Percentiles rank a stretch among this genome's conserved stretches.
These are phyloP conservation scores for Chelon labrosus DNA, from an alignment of 2,797 vertebrate species.

Conservation along the genomic window DNA sequence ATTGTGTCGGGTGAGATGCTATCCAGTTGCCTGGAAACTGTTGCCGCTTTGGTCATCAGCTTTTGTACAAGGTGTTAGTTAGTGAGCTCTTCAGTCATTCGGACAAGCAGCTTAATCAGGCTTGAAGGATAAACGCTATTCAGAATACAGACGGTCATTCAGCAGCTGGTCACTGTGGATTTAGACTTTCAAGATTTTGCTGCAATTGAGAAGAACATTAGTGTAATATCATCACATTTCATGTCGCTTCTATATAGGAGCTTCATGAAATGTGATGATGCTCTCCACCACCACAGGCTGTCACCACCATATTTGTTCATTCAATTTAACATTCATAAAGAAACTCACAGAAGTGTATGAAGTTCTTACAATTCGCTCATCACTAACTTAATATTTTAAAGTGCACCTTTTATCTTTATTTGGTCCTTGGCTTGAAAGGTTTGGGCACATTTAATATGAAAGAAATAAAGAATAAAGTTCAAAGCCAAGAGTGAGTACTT, in stretches of 20 bases:
- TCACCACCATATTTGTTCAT: not conserved
- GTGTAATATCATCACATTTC: no score
- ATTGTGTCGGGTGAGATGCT: no score
- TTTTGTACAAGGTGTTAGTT: not conserved
- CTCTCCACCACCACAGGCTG: not conserved
- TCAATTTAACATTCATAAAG: no score
- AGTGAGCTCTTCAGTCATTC: not conserved
- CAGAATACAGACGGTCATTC: not conserved
- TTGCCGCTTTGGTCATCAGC: not conserved
- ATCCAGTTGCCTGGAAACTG: not conserved
- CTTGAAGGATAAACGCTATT: not conserved
- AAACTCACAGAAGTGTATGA: no score
- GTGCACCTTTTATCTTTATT: not conserved
- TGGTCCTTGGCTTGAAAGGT: not conserved
- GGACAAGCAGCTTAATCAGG: not conserved
- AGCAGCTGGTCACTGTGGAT: not conserved
- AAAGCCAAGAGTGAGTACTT: not conserved
- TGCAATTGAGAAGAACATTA: not conserved
- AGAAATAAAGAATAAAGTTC: not conserved
- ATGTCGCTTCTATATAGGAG: not conserved
- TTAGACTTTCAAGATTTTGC: not conserved
- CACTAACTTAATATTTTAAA: no score
- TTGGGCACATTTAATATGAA: not conserved
- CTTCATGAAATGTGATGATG: not conserved
- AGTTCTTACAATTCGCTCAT: no score